Base-by-base conservation (phyloP, 2,888 invertebrate species). In the Tethea ocularis region DNA sequence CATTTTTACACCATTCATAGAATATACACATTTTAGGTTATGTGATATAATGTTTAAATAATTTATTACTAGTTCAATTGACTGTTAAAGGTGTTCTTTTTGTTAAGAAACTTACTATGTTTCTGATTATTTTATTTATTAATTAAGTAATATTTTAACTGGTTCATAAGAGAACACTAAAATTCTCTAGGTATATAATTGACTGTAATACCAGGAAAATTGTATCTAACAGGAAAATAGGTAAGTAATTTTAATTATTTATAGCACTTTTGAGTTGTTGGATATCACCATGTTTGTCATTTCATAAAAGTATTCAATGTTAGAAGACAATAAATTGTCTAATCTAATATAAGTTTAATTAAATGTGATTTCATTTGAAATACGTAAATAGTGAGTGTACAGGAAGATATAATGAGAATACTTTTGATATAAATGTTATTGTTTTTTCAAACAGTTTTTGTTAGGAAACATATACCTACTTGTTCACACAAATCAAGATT, bases 401-500 rank as follows among this genome's bases (percentile, higher is more conserved):
- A 15, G 38, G 22, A 36, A 1, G 0, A 36, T 38, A 36, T 52
- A 7, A 41, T 41, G 41, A 23, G 24, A 41, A 23, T 24, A 41
- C 38, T 56, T 41, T 29, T 56, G 24, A 41, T 24, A 41, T 23
- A 38, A 11, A 20, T 23, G 15, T 56, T 38, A 38, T 38, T 51
- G 10, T n/a, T 24, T 13, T 17, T 33, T n/a, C 41, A 17, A 41
- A 46, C 20, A 46, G 20, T 46, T 20, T 0, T 10, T 46, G 10
- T 46, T 46, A 46, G 7, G 17, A 20, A 46, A 46, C 8, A 36
- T 51, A 59, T 61, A 78, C 77, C 74, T 89, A 98, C 97, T 94
- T 99, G 98, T 92, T 98, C 98, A 89, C 99, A 99, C 86, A 98
- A 97, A 93, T 98, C 98, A 80, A 99, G 94, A 94, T 99, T 97